phyloP scores from a whole-genome alignment of 2,888 invertebrate genomes.

The Macrosiphum euphorbiae region DNA sequence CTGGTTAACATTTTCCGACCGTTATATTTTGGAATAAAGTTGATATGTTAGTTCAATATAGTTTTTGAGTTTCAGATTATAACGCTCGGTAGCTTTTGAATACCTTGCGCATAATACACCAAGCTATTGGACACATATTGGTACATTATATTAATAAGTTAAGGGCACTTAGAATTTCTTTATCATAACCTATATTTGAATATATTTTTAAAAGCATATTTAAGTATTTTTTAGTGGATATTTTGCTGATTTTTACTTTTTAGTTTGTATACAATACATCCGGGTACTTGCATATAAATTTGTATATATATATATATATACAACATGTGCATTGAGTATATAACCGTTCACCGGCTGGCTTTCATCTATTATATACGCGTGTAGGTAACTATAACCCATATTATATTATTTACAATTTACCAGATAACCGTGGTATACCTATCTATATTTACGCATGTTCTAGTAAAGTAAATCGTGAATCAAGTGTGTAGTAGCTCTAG shows the following conservation, averaged over 20 bases:
- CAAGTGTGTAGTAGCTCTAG: too few species aligned
- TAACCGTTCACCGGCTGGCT: neutral
- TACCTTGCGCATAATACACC: neutral
- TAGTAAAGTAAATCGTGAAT: too few species aligned
- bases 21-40: neutral
- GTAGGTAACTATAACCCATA: too few species aligned
- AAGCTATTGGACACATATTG: neutral
- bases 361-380: neutral
- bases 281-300: neutral
- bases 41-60: neutral
- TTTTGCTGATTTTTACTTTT: neutral
- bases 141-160: neutral
- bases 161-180: neutral
- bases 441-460: too few species aligned
- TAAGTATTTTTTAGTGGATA: neutral
- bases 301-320: neutral
- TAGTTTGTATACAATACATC: neutral
- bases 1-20: neutral
- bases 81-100: neutral
- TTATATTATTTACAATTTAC: too few species aligned
- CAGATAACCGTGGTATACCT: too few species aligned
- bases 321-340: neutral
- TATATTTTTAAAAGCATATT: neutral
- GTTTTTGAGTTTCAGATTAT: neutral
- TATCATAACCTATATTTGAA: too few species aligned